Conservation (phyloP, 2,113 vertebrate genomes). For the Nesogale talazaci region DNA sequence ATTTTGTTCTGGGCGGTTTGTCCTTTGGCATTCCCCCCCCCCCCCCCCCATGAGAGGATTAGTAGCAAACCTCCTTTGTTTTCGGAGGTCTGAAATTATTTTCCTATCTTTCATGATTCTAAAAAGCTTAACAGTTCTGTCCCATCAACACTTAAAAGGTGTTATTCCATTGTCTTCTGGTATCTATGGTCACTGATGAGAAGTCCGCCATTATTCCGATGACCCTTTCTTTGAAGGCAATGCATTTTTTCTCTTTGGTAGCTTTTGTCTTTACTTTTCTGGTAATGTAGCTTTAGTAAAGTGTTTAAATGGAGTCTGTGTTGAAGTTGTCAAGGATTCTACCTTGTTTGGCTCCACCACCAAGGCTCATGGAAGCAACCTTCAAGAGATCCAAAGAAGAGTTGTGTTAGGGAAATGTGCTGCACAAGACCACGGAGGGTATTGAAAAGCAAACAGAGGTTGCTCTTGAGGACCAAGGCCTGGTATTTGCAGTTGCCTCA, state of each 20-base stretch:
- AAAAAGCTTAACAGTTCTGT: not conserved
- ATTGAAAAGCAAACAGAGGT: no score
- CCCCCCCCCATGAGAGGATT: conserved; percentile 21
- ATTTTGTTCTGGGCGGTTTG: not conserved
- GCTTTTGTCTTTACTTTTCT: conserved; percentile 47
- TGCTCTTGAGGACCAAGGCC: no score
- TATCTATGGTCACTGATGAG: conserved; percentile 1
- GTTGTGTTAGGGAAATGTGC: no score
- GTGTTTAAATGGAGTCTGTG: no score
- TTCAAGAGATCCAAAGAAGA: no score
- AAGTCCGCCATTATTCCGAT: conserved; percentile 17
- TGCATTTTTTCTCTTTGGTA: not conserved
- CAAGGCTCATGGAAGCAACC: no score
- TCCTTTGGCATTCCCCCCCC: conserved; percentile 30
- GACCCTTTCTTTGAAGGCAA: not conserved
- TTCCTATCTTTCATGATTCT: conserved; percentile 41
- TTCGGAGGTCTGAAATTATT: conserved; percentile 1
- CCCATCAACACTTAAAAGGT: not conserved
- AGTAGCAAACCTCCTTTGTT: conserved; percentile 4
- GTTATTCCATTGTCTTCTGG: conserved; percentile 36
- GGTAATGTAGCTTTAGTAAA: not conserved
- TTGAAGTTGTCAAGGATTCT: no score
- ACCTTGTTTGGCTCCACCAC: no score
- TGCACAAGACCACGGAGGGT: no score
- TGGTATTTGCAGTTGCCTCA: no score